phyloP scores from a whole-genome alignment of 2,113 vertebrate genomes.

The Phoenicopterus ruber region DNA sequence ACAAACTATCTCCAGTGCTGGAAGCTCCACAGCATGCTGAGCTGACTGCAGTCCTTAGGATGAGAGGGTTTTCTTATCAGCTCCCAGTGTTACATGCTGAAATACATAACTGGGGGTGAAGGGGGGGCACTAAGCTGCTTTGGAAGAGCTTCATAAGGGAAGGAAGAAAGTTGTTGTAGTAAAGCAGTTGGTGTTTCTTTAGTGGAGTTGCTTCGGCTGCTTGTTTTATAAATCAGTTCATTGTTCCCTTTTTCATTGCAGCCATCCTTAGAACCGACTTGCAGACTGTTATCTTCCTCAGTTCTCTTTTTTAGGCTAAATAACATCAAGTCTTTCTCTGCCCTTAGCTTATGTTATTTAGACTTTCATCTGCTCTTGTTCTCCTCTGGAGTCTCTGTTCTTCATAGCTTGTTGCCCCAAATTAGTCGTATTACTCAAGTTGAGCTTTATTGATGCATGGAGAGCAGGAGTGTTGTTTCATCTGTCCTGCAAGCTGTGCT shows the following conservation, averaged over 20 bases:
- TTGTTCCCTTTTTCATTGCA: not conserved
- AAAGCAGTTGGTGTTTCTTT: not conserved
- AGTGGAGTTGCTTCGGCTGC: not conserved
- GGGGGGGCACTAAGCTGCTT: not conserved
- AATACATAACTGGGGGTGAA: accelerated
- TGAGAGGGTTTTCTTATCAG: not conserved
- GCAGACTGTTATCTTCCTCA: not conserved
- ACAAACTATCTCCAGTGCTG: not conserved
- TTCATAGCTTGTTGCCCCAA: not conserved
- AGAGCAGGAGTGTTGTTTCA: slow-evolving; percentile 12
- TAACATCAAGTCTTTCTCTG: not conserved
- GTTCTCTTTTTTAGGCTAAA: not conserved
- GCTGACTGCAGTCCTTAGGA: not conserved
- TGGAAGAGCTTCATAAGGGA: not conserved
- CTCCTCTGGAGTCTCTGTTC: not conserved
- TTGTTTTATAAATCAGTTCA: not conserved
- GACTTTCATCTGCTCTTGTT: not conserved
- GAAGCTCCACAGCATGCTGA: not conserved
- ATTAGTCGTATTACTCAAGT: not conserved
- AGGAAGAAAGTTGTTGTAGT: not conserved
- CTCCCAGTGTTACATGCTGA: not conserved
- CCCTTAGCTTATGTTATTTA: not conserved
- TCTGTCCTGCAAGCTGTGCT: slow-evolving; percentile 32
- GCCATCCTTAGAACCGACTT: not conserved
- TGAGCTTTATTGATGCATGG: not conserved